A percentile compares a stretch with the other conserved stretches of the same genome.
phyloP scores from a whole-genome alignment of 2,888 invertebrate species.

The Glaucopsyche alexis region DNA sequence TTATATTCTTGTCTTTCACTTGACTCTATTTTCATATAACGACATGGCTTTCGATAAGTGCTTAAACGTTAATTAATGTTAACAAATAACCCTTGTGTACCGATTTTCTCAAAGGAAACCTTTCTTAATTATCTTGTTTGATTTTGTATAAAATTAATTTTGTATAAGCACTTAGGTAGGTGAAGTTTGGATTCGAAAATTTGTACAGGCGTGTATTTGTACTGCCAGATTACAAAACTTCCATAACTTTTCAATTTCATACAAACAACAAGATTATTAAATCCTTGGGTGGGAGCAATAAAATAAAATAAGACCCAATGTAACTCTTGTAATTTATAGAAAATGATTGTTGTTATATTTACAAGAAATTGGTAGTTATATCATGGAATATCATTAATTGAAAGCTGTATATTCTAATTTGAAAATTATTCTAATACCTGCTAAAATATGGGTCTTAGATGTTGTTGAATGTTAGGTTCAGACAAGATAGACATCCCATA shows the following conservation, averaged over 20 bases:
- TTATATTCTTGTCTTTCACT: neutral
- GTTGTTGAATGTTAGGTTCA: too few species aligned
- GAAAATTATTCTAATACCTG: too few species aligned
- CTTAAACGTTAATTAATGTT: slow-evolving; percentile 28
- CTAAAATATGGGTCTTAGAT: too few species aligned
- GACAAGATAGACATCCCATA: too few species aligned
- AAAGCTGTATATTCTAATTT: too few species aligned
- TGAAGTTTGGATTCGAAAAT: slow-evolving; percentile 31
- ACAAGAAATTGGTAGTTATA: too few species aligned
- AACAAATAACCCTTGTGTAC: slow-evolving; percentile 23
- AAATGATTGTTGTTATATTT: too few species aligned
- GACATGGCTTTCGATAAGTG: slow-evolving; percentile 12
- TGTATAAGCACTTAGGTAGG: slow-evolving; percentile 34
- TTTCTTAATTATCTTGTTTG: slow-evolving; percentile 39
- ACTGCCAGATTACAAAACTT: neutral
- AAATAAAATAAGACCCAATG: neutral
- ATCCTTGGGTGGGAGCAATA: neutral
- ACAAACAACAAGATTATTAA: neutral
- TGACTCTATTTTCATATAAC: neutral
- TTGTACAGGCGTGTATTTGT: neutral
- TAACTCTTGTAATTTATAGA: too few species aligned
- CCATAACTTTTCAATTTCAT: neutral
- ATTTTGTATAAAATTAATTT: slow-evolving; percentile 39
- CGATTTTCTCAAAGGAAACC: slow-evolving; percentile 34
- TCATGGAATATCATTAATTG: too few species aligned